phyloP scores from a whole-genome alignment of 2,888 invertebrate species.

The Alviniconcha strummeri region DNA sequence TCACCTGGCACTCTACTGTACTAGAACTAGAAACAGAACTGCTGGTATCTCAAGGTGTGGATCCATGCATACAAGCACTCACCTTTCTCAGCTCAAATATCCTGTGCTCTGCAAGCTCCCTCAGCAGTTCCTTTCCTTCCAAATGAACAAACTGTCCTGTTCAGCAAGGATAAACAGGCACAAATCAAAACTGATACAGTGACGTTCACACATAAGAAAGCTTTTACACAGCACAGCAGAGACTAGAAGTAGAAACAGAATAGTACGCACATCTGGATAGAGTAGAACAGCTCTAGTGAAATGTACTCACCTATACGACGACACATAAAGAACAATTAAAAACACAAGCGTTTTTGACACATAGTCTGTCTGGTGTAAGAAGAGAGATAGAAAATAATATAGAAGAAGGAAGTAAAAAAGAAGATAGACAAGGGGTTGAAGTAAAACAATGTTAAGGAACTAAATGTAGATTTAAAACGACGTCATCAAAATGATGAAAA shows the following conservation, averaged over 20 bases:
- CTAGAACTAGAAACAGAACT: not conserved
- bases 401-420: no score
- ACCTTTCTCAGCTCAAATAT: slow-evolving; percentile 64
- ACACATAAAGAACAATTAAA: not conserved
- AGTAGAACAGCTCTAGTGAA: not conserved
- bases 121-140: slow-evolving; percentile 28
- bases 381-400: no score
- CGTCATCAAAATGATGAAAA: no score
- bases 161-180: not conserved
- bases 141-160: not conserved
- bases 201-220: not conserved
- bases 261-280: no score
- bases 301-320: not conserved
- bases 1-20: no score
- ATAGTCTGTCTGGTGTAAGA: no score
- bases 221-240: not conserved
- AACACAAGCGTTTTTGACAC: not conserved
- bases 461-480: not conserved
- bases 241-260: not conserved
- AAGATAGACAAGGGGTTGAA: no score
- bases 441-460: not conserved
- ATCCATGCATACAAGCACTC: not conserved
- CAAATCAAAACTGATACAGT: not conserved
- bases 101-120: slow-evolving; percentile 47
- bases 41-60: not conserved